Evolutionary conservation across 2,888 invertebrate species (phyloP).

Genomic region (Thecophora atra): DNA sequence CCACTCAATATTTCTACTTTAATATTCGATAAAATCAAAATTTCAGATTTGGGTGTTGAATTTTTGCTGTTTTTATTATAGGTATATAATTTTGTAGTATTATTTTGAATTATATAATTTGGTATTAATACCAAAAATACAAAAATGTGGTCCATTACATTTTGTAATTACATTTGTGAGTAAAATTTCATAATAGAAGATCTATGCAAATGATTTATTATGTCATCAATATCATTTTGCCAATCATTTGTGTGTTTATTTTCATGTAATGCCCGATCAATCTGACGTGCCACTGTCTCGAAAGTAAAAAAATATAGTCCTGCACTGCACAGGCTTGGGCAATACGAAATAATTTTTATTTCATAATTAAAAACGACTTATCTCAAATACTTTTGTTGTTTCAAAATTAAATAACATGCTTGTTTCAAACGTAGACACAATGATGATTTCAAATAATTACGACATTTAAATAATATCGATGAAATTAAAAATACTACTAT

Average conservation of each 20-base stretch:
- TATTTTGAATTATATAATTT: background rate
- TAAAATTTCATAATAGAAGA: background rate
- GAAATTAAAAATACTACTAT: no score
- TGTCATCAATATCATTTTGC: background rate
- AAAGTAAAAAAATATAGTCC: no score
- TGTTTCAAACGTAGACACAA: no score
- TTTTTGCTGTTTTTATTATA: background rate
- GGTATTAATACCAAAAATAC: slow-evolving; percentile 30
- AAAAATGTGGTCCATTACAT: slow-evolving; percentile 15
- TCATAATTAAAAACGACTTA: no score
- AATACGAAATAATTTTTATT: no score
- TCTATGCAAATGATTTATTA: background rate
- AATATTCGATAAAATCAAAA: background rate
- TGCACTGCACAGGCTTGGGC: no score
- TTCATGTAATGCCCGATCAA: background rate
- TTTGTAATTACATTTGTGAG: background rate
- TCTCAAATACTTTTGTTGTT: no score
- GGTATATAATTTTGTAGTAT: background rate
- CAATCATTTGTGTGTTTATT: background rate
- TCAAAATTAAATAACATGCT: no score
- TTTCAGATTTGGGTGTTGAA: background rate
- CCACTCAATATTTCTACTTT: no score
- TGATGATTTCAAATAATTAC: no score
- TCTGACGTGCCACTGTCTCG: no score
- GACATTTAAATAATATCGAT: no score